These are phyloP conservation scores for Mola mola DNA, from an alignment of 2,113 vertebrate species.

Conservation along the genomic window DNA sequence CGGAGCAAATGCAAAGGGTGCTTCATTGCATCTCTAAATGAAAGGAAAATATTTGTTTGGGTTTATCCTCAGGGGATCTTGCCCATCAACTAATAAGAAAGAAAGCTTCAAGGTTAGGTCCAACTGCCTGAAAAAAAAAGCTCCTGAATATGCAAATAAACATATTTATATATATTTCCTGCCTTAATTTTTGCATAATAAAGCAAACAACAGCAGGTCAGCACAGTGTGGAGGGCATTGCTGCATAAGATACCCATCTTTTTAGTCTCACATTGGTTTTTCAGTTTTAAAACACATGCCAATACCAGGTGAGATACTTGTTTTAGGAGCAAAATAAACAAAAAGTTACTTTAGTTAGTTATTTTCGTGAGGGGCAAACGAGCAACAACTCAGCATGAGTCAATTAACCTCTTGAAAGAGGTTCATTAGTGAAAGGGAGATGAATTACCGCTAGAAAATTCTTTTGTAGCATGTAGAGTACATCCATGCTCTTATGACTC, in stretches of 20 bases:
- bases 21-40: constrained; percentile 7
- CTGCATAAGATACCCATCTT: constrained; percentile 17
- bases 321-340: background rate
- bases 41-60: constrained; percentile 28
- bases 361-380: background rate
- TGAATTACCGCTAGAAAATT: background rate
- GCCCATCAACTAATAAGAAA: no score
- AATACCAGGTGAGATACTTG: background rate
- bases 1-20: background rate
- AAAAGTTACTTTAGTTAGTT: background rate
- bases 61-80: constrained; percentile 5
- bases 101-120: no score
- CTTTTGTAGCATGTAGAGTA: constrained; percentile 4
- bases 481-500: constrained; percentile 21
- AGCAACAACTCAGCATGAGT: background rate
- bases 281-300: background rate
- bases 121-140: constrained; percentile 26
- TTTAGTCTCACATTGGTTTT: background rate
- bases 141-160: constrained; percentile 64
- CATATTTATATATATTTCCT: constrained; percentile 42
- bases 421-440: background rate
- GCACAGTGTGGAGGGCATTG: constrained; percentile 27
- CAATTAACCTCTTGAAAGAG: constrained; percentile 7
- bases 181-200: constrained; percentile 42
- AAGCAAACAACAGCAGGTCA: constrained; percentile 49